Percentiles rank a stretch among this genome's conserved stretches.
phyloP scores from a whole-genome alignment of 2,888 invertebrate genomes.

The Ophion slaviceki region DNA sequence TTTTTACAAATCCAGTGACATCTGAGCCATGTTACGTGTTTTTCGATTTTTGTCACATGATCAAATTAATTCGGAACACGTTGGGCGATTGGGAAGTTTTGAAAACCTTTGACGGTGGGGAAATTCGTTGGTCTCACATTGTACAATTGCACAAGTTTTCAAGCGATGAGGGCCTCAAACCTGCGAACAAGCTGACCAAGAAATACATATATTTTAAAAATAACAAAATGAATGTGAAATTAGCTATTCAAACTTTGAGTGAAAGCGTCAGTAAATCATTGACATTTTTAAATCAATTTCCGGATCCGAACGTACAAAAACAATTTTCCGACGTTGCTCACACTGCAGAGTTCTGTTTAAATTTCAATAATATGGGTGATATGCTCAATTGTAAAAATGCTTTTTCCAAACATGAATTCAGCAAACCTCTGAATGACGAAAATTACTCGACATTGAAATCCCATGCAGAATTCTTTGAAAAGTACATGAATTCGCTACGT shows the following conservation, averaged over 20 bases:
- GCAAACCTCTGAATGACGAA: too few relatives aligned
- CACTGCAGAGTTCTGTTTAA: slow-evolving; percentile 53
- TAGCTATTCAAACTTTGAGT: slow-evolving; percentile 61
- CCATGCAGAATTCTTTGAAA: too few relatives aligned
- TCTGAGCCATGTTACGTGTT: slow-evolving; percentile 58
- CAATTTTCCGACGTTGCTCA: slow-evolving; percentile 8
- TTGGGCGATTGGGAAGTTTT: slow-evolving; percentile 20
- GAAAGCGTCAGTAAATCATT: slow-evolving; percentile 45
- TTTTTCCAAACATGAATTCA: too few relatives aligned
- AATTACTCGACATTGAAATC: too few relatives aligned
- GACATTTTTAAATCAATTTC: slow-evolving; percentile 27
- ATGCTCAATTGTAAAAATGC: slow-evolving; percentile 57
- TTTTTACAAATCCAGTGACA: slow-evolving; percentile 68
- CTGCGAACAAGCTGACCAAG: neutral
- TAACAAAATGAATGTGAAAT: neutral
- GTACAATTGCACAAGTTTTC: neutral
- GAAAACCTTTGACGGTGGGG: slow-evolving; percentile 20
- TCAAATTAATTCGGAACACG: slow-evolving; percentile 66
- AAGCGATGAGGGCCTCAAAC: slow-evolving; percentile 1
- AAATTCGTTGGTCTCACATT: slow-evolving; percentile 18
- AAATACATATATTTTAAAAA: slow-evolving; percentile 25
- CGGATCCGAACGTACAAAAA: slow-evolving; percentile 31
- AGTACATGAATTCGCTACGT: slow-evolving; percentile 1
- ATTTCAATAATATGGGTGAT: slow-evolving; percentile 60
- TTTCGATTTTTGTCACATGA: slow-evolving; percentile 60